Conservation (phyloP, 2,113 vertebrate species). For the Columba livia region DNA sequence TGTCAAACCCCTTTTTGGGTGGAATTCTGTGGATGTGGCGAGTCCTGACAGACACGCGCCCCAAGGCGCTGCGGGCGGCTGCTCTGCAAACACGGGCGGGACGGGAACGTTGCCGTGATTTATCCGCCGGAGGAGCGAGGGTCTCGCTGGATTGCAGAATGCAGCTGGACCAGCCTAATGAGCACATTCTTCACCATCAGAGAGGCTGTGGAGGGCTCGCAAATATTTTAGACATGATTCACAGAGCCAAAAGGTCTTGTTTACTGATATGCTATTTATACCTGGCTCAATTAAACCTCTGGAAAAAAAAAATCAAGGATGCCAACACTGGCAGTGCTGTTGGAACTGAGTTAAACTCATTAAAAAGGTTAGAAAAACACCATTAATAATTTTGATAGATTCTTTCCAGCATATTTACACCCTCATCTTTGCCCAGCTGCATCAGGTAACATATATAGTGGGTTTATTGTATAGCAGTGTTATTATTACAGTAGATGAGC, state of each 20-base stretch:
- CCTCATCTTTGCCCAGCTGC: not conserved
- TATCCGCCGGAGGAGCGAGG: not conserved
- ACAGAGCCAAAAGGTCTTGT: slow-evolving; percentile 59
- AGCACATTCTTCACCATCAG: slow-evolving; percentile 59
- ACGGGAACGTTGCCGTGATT: not conserved
- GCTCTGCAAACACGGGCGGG: not conserved
- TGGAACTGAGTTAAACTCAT: slow-evolving; percentile 26
- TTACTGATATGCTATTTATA: slow-evolving; percentile 72
- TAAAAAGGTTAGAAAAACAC: slow-evolving; percentile 50
- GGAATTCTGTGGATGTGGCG: not conserved
- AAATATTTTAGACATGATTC: slow-evolving; percentile 68
- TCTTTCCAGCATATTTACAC: not conserved
- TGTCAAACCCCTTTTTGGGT: not conserved
- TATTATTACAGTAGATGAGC: not conserved
- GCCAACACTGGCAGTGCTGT: slow-evolving; percentile 19
- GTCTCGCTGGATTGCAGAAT: not conserved
- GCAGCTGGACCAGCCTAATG: slow-evolving; percentile 65
- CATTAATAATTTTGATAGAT: slow-evolving; percentile 38
- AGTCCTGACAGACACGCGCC: not conserved
- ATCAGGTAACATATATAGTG: accelerated
- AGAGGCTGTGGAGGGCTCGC: slow-evolving; percentile 46
- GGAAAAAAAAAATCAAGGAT: not conserved
- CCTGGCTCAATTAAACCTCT: slow-evolving; percentile 58
- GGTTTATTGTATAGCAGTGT: too few relatives aligned
- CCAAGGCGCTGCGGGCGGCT: not conserved